These are phyloP conservation scores for Elegia similella DNA, from an alignment of 2,888 invertebrate species.

Conservation along the genomic window DNA sequence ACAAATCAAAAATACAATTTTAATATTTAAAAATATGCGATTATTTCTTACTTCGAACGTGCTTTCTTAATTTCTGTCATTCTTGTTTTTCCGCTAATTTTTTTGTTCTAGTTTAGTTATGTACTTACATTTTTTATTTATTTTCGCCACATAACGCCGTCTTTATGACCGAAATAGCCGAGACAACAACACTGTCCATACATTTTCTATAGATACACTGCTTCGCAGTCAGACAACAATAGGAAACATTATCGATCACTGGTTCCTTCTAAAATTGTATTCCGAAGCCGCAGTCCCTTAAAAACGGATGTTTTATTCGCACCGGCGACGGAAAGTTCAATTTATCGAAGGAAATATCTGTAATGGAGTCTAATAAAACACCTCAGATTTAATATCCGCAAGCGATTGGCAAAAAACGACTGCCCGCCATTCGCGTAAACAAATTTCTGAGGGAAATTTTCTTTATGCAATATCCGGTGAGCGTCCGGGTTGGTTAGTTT, in stretches of 20 bases:
- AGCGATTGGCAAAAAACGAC: constrained; percentile 53
- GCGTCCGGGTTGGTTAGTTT: constrained; percentile 53
- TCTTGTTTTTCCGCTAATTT: constrained; percentile 26
- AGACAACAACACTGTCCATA: constrained; percentile 14
- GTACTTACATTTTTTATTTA: constrained; percentile 18
- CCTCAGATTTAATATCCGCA: constrained; percentile 64
- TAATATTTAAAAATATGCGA: background rate
- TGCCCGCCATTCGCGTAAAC: constrained; percentile 64
- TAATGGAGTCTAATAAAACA: constrained; percentile 45
- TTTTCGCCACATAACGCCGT: background rate
- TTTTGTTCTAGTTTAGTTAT: constrained; percentile 20
- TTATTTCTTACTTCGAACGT: constrained; percentile 38
- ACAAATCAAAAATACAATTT: background rate
- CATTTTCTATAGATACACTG: constrained; percentile 29
- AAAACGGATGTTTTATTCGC: constrained; percentile 26
- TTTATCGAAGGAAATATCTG: constrained; percentile 43
- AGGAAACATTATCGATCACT: constrained; percentile 49
- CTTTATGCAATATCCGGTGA: constrained; percentile 70
- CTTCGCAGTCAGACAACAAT: constrained; percentile 38
- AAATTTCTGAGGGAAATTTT: constrained; percentile 74
- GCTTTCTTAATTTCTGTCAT: constrained; percentile 40
- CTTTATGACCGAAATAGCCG: background rate
- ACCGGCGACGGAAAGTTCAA: constrained; percentile 28
- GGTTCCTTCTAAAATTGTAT: constrained; percentile 19
- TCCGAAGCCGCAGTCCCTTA: constrained; percentile 22